These are phyloP conservation scores for Marronus borbonicus DNA, from an alignment of 2,888 invertebrate genomes.

Conservation along the genomic window DNA sequence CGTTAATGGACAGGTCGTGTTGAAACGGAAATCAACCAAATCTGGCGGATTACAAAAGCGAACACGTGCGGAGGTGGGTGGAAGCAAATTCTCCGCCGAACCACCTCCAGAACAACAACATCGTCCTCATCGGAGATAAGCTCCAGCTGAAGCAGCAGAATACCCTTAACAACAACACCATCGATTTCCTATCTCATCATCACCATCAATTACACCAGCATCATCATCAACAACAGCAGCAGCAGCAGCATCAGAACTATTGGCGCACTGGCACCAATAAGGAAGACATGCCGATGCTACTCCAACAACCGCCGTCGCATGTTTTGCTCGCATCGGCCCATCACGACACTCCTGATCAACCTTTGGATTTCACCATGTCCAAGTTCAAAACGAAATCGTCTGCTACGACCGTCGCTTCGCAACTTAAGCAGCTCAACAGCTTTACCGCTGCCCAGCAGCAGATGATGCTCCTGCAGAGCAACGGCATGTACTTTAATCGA, in stretches of 20 bases:
- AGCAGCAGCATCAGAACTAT: slow-evolving; percentile 66
- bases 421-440: slow-evolving; percentile 67
- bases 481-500: slow-evolving; percentile 67
- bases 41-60: slow-evolving; percentile 76
- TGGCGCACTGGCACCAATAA: slow-evolving; percentile 60
- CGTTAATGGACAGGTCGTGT: slow-evolving; percentile 50
- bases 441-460: slow-evolving; percentile 65
- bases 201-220: neutral
- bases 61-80: slow-evolving; percentile 76
- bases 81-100: slow-evolving; percentile 74
- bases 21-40: slow-evolving; percentile 66
- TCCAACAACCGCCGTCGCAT: slow-evolving; percentile 72
- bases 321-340: slow-evolving; percentile 69
- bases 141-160: slow-evolving; percentile 63
- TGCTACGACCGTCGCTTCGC: slow-evolving; percentile 65
- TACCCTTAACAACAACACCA: slow-evolving; percentile 70
- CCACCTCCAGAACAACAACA: slow-evolving; percentile 63
- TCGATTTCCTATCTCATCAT: slow-evolving; percentile 68
- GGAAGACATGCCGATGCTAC: slow-evolving; percentile 76
- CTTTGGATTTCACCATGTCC: slow-evolving; percentile 83
- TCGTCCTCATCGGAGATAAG: slow-evolving; percentile 56
- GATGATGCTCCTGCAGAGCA: slow-evolving; percentile 69
- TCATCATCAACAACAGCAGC: slow-evolving; percentile 70
- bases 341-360: slow-evolving; percentile 73
- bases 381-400: slow-evolving; percentile 70